Conservation (phyloP, 2,888 invertebrate genomes). For the Camptogramma bilineatum region DNA sequence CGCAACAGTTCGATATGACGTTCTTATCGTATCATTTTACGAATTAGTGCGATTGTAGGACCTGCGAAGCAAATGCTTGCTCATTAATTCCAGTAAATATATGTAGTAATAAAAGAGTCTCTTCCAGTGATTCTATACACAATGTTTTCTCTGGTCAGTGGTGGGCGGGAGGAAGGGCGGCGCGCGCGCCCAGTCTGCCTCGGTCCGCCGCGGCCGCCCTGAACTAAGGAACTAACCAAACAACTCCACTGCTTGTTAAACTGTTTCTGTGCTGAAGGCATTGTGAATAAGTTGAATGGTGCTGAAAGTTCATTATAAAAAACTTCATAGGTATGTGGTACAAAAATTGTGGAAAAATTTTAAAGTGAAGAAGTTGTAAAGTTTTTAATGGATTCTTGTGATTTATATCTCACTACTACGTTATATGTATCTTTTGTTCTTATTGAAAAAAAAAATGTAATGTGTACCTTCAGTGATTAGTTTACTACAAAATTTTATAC, state of each 20-base stretch:
- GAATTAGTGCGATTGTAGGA: no score
- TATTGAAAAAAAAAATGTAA: not conserved
- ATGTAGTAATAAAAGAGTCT: slow-evolving; percentile 34
- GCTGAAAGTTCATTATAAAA: not conserved
- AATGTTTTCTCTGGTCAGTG: slow-evolving; percentile 50
- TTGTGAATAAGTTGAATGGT: not conserved
- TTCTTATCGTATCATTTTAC: no score
- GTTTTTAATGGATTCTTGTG: not conserved
- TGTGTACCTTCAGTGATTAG: not conserved
- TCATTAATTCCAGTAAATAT: no score
- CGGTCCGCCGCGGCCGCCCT: slow-evolving; percentile 50
- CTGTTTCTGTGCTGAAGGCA: slow-evolving; percentile 20
- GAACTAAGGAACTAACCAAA: slow-evolving; percentile 36
- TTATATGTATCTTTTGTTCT: not conserved
- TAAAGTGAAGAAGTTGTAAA: not conserved
- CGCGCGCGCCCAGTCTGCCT: slow-evolving; percentile 74
- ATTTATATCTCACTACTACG: not conserved
- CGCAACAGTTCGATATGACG: no score
- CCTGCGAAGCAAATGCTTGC: no score
- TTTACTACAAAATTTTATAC: no score
- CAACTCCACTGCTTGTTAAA: slow-evolving; percentile 29
- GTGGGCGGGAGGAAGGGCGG: slow-evolving; percentile 68
- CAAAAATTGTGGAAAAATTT: not conserved
- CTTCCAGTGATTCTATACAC: slow-evolving; percentile 54
- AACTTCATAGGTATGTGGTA: not conserved